Evolutionary conservation across 2,113 vertebrate species (phyloP).

Genomic region (Stercorarius parasiticus): DNA sequence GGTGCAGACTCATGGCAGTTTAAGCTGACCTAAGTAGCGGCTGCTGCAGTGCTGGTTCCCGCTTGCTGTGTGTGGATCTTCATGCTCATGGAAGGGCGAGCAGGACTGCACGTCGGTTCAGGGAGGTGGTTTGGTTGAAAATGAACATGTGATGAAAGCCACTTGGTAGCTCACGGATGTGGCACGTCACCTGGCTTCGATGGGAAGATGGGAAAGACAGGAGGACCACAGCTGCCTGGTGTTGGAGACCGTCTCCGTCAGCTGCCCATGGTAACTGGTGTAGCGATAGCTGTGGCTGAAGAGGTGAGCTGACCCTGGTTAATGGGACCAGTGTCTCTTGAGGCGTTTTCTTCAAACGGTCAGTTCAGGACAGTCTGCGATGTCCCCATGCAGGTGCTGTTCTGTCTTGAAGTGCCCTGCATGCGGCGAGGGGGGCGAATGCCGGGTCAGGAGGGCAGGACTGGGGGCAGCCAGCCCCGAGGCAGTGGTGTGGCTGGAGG

Average conservation of each 20-base stretch:
- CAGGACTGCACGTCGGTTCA: fast-evolving
- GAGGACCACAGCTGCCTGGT: not conserved
- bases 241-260: fast-evolving
- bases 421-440: fast-evolving
- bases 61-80: not conserved
- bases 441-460: not conserved
- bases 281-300: no score
- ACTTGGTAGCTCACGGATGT: not conserved
- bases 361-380: fast-evolving
- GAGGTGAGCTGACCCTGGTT: not conserved
- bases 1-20: not conserved
- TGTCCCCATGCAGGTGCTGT: not conserved
- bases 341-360: no score
- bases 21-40: fast-evolving
- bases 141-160: fast-evolving
- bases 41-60: fast-evolving
- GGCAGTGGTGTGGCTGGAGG: not conserved
- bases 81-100: not conserved
- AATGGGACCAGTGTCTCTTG: not conserved
- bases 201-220: not conserved
- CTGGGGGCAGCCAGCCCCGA: not conserved
- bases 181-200: fast-evolving
- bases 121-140: not conserved
- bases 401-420: not conserved
- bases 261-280: not conserved